phyloP scores from a whole-genome alignment of 2,888 invertebrate genomes.

The Hyalella azteca region DNA sequence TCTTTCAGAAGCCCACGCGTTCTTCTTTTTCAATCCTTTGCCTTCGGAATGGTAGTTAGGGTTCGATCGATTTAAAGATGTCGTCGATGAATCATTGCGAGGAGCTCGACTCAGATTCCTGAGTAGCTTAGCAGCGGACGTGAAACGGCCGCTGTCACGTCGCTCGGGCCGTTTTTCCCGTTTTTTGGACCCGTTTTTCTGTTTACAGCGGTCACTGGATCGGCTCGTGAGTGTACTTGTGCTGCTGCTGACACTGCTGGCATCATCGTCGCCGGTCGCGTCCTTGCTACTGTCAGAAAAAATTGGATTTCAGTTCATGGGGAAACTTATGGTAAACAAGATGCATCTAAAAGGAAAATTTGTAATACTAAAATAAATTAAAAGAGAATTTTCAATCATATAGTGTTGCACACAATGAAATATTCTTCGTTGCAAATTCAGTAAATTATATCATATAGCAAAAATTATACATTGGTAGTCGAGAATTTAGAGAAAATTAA shows the following conservation, averaged over 20 bases:
- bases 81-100: neutral
- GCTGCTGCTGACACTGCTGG: constrained; percentile 24
- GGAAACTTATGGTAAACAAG: no score
- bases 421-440: no score
- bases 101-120: constrained; percentile 50
- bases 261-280: neutral
- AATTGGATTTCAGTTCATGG: neutral
- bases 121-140: constrained; percentile 57
- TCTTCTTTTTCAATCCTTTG: constrained; percentile 61
- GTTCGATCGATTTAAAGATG: constrained; percentile 61
- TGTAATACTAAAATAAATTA: no score
- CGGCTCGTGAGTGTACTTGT: constrained; percentile 40
- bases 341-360: no score
- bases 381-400: no score
- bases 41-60: constrained; percentile 63
- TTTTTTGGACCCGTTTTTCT: constrained; percentile 5
- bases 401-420: no score
- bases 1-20: constrained; percentile 58
- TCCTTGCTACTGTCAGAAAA: constrained; percentile 9
- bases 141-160: constrained; percentile 58
- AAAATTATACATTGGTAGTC: no score
- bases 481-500: no score
- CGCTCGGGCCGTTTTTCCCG: constrained; percentile 50
- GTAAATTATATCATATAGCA: no score
- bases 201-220: constrained; percentile 31